These are phyloP conservation scores for Cetonia aurata DNA, from an alignment of 2,888 invertebrate species.

Conservation along the genomic window DNA sequence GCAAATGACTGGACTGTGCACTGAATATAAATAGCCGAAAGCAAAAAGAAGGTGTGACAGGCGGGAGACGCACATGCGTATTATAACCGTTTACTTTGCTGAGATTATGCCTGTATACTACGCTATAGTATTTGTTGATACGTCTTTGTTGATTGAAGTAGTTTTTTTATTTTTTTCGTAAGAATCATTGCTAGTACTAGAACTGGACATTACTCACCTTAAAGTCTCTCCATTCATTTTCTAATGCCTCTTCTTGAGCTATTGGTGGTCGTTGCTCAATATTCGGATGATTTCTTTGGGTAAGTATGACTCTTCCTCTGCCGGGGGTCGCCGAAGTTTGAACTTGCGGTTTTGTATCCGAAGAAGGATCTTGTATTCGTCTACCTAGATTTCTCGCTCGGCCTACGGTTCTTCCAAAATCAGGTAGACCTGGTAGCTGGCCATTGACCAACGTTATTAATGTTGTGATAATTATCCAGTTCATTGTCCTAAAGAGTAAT, in stretches of 20 bases:
- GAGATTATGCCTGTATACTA: too few species aligned
- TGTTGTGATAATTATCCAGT: neutral
- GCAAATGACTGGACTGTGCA: too few species aligned
- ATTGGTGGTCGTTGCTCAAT: neutral
- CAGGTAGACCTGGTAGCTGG: slow-evolving; percentile 7
- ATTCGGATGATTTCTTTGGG: slow-evolving; percentile 8
- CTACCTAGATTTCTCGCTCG: neutral
- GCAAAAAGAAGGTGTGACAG: too few species aligned
- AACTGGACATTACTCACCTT: neutral
- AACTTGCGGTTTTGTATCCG: neutral
- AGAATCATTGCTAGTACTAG: neutral
- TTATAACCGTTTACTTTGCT: too few species aligned
- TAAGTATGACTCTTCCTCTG: neutral
- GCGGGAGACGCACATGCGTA: too few species aligned
- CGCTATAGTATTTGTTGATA: too few species aligned
- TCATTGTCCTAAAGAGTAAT: slow-evolving; percentile 3
- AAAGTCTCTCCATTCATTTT: slow-evolving; percentile 21
- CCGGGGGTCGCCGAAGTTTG: neutral
- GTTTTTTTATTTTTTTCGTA: neutral
- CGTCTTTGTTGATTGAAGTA: too few species aligned
- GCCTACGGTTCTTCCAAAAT: neutral
- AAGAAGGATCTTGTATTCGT: neutral
- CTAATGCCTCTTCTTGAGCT: neutral
- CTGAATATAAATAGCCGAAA: too few species aligned
- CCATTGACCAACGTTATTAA: neutral